phyloP scores from a whole-genome alignment of 2,888 invertebrate genomes.

The Sminthurinus aureus region DNA sequence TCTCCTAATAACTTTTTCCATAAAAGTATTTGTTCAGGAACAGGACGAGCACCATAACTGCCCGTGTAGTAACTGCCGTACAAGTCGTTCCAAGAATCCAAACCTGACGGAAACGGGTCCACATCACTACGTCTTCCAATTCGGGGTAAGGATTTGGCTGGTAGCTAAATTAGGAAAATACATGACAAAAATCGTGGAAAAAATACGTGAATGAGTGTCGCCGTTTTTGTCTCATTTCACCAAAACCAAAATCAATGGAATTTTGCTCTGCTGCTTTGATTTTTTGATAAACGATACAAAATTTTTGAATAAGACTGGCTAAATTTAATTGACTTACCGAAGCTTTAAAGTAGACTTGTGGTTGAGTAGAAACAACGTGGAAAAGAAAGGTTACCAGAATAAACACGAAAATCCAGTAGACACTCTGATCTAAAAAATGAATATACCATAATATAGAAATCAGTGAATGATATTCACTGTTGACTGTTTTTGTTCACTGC shows the following conservation, averaged over 20 bases:
- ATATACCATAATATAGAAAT: no score
- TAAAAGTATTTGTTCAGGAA: conserved; percentile 11
- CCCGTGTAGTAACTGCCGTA: not conserved
- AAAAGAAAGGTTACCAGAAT: conserved; percentile 26
- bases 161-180: conserved; percentile 36
- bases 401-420: conserved; percentile 8
- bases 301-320: no score
- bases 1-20: conserved; percentile 15
- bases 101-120: not conserved
- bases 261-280: no score
- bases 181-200: not conserved
- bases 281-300: no score
- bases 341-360: conserved; percentile 45
- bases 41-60: not conserved
- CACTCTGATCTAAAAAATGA: not conserved
- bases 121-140: conserved; percentile 41
- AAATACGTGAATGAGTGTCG: no score
- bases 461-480: no score
- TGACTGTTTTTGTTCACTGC: no score
- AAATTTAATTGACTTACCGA: conserved; percentile 43
- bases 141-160: conserved; percentile 44
- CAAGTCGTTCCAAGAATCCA: conserved; percentile 19
- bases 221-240: no score
- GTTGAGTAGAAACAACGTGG: conserved; percentile 38
- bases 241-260: not conserved